These are phyloP conservation scores for Bos taurus DNA, from an alignment of 2,113 vertebrate species.

Conservation along the genomic window ARS-UCD2.0 NC_037350.1:40414001-40414500, in stretches of 20 bases:
- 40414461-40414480: conserved; percentile 75
- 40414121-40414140: conserved; percentile 20
- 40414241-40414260: conserved; percentile 50
- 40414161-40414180: conserved; percentile 25
- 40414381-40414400: conserved; percentile 66
- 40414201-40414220: conserved; percentile 45
- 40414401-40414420: conserved; percentile 42
- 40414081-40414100: conserved; percentile 36
- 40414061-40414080: neutral
- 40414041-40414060: conserved; percentile 57
- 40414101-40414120: neutral
- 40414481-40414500: conserved; percentile 73
- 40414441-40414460: conserved; percentile 60
- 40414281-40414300: conserved; percentile 21
- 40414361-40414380: conserved; percentile 39
- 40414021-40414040: conserved; percentile 31
- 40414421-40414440: conserved; percentile 62
- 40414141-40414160: conserved; percentile 27
- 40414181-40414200: conserved; percentile 57
- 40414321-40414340: conserved; percentile 5
- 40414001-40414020: conserved; percentile 52
- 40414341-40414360: conserved; percentile 23
- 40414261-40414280: conserved; percentile 18
- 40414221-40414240: conserved; percentile 66
- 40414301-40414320: neutral